A percentile compares a stretch with the other conserved stretches of the same genome.
Conservation (phyloP, 2,113 vertebrate species). For the Lamprologus lemairii region DNA sequence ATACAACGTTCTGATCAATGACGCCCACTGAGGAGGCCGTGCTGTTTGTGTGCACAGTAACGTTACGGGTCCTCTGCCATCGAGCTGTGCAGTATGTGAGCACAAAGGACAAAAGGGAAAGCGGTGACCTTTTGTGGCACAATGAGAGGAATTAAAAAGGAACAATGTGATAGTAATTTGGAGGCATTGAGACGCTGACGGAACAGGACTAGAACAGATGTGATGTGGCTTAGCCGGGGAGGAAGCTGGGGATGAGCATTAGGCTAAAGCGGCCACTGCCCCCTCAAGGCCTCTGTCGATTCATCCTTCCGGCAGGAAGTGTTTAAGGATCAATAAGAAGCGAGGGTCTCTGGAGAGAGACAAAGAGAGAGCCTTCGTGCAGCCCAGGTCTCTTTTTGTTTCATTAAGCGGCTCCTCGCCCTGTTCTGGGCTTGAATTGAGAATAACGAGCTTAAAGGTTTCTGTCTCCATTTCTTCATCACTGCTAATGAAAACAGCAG, state of each 20-base stretch:
- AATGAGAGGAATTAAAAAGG: background rate
- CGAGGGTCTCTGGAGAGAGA: constrained; percentile 30
- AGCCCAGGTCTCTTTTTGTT: constrained; percentile 19
- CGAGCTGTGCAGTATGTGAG: background rate
- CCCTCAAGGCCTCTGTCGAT: constrained; percentile 31
- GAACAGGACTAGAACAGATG: background rate
- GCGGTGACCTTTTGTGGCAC: background rate
- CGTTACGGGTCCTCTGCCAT: background rate
- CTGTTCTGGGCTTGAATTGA: background rate
- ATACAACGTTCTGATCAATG: constrained; percentile 25
- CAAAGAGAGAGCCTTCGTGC: background rate
- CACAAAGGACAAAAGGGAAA: background rate
- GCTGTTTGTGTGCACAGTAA: background rate
- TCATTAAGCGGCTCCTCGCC: background rate
- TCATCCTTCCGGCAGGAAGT: constrained; percentile 65
- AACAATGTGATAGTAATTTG: background rate
- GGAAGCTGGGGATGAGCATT: background rate
- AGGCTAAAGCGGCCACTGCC: constrained; percentile 8
- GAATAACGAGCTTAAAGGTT: background rate
- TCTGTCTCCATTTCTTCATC: background rate
- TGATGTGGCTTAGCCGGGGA: background rate
- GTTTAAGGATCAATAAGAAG: constrained; percentile 60
- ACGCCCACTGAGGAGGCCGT: background rate
- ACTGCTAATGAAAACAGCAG: background rate
- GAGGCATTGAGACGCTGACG: background rate